Evolutionary conservation across 2,888 invertebrate genomes (phyloP).

Genomic region (Amiota minor): DNA sequence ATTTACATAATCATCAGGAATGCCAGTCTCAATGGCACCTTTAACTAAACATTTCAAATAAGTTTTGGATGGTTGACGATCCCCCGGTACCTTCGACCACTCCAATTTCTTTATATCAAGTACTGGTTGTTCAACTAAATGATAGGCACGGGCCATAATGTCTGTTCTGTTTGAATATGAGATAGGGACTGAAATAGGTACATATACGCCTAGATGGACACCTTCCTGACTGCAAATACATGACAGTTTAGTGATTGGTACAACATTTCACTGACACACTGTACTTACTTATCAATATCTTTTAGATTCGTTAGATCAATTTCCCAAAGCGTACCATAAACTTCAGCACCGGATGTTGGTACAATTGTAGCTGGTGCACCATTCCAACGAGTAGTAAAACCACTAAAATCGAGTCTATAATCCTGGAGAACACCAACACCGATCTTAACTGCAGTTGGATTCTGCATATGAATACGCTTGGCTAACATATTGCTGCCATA

Average conservation of each 20-base stretch:
- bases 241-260: background rate
- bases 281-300: slow-evolving; percentile 80
- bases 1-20: slow-evolving; percentile 77
- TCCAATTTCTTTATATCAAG: slow-evolving; percentile 61
- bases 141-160: slow-evolving; percentile 81
- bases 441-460: slow-evolving; percentile 82
- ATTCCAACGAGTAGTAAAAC: slow-evolving; percentile 80
- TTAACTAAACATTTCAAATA: slow-evolving; percentile 2
- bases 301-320: slow-evolving; percentile 78
- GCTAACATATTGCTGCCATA: slow-evolving; percentile 91
- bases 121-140: slow-evolving; percentile 78
- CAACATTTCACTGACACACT: background rate
- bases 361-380: slow-evolving; percentile 90
- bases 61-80: slow-evolving; percentile 72
- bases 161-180: slow-evolving; percentile 74
- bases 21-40: slow-evolving; percentile 1
- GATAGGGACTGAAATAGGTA: slow-evolving; percentile 77
- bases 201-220: slow-evolving; percentile 77
- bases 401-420: slow-evolving; percentile 81
- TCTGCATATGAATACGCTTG: slow-evolving; percentile 85
- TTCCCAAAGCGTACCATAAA: slow-evolving; percentile 88
- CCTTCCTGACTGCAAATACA: slow-evolving; percentile 61
- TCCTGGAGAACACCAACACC: slow-evolving; percentile 79
- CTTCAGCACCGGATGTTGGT: slow-evolving; percentile 51
- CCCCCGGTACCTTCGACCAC: slow-evolving; percentile 75